Conservation (phyloP, 2,888 invertebrate genomes). For the Erebia epiphron region DNA sequence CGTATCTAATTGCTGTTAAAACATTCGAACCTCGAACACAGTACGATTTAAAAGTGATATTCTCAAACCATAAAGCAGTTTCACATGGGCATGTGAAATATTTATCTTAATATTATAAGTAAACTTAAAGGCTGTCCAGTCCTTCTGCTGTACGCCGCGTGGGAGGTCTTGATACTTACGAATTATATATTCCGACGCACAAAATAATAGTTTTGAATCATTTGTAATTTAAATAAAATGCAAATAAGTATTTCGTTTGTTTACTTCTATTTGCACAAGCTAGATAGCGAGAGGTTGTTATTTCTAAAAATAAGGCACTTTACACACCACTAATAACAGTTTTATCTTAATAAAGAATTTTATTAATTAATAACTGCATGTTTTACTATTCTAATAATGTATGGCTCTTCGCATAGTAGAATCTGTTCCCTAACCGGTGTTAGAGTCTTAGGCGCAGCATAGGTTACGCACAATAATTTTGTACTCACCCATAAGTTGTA, state of each 20-base stretch:
- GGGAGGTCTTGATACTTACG: slow-evolving; percentile 53
- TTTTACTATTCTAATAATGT: no score
- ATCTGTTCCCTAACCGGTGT: no score
- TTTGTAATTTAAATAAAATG: background rate
- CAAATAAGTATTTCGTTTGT: background rate
- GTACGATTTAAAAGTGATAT: slow-evolving; percentile 80
- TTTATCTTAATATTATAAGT: slow-evolving; percentile 83
- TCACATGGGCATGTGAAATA: slow-evolving; percentile 81
- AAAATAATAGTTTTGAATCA: background rate
- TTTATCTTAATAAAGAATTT: no score
- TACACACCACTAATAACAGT: background rate
- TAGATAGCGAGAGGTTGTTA: background rate
- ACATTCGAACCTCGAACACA: slow-evolving; percentile 67
- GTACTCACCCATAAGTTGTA: no score
- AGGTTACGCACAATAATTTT: no score
- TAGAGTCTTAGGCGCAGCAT: no score
- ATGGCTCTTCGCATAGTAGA: no score
- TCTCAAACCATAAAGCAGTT: slow-evolving; percentile 81
- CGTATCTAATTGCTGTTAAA: slow-evolving; percentile 81
- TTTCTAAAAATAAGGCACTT: background rate
- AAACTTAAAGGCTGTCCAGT: slow-evolving; percentile 69
- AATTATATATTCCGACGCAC: slow-evolving; percentile 8
- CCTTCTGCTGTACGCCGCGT: slow-evolving; percentile 44
- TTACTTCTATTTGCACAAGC: background rate
- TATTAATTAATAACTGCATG: no score